Percentiles rank a stretch among this genome's conserved stretches.
Conservation (phyloP, 2,888 invertebrate genomes). For the Griposia aprilina region DNA sequence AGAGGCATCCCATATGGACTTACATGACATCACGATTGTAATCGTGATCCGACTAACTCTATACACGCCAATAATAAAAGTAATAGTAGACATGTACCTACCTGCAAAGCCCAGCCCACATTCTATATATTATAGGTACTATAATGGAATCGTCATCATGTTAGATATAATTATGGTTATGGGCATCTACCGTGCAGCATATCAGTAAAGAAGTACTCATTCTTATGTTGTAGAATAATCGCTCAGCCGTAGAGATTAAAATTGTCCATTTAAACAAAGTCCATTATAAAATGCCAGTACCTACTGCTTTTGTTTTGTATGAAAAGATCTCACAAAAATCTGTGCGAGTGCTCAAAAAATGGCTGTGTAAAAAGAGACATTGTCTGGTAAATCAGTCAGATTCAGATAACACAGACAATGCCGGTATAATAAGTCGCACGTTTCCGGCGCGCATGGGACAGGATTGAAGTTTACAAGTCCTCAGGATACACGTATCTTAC, state of each 20-base stretch:
- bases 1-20: slow-evolving; percentile 55
- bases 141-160: slow-evolving; percentile 15
- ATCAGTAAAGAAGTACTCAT: slow-evolving; percentile 7
- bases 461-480: slow-evolving; percentile 81
- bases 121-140: slow-evolving; percentile 25
- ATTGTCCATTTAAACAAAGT: slow-evolving; percentile 42
- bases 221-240: slow-evolving; percentile 22
- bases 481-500: slow-evolving; percentile 79
- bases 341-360: slow-evolving; percentile 69
- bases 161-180: not conserved
- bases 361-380: slow-evolving; percentile 74
- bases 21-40: slow-evolving; percentile 61
- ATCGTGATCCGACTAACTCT: slow-evolving; percentile 38
- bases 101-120: slow-evolving; percentile 33
- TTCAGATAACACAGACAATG: slow-evolving; percentile 84
- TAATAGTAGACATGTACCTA: slow-evolving; percentile 11
- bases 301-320: slow-evolving; percentile 68
- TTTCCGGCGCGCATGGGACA: slow-evolving; percentile 84
- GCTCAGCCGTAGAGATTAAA: slow-evolving; percentile 40
- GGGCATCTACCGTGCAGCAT: not conserved
- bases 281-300: slow-evolving; percentile 61
- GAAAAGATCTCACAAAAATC: slow-evolving; percentile 66
- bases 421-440: slow-evolving; percentile 80
- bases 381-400: slow-evolving; percentile 81
- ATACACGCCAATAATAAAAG: slow-evolving; percentile 34